phyloP scores from a whole-genome alignment of 2,797 vertebrate genomes.

The Threskiornis aethiopicus region DNA sequence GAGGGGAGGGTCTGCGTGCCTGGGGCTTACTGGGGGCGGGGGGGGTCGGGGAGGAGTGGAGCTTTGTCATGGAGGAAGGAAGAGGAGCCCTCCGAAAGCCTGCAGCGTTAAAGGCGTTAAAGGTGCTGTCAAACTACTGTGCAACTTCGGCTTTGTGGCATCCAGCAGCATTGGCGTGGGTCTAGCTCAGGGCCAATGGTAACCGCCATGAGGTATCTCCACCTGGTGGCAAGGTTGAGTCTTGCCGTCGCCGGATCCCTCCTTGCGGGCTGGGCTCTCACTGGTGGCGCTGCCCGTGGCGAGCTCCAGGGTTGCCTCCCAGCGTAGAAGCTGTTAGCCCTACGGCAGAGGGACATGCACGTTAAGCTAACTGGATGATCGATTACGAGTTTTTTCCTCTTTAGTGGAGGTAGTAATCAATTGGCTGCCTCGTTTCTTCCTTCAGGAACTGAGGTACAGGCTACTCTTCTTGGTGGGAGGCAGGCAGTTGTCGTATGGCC shows the following conservation, averaged over 20 bases:
- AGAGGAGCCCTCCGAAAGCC: neutral
- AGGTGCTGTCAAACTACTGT: constrained; percentile 13
- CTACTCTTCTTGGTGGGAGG: neutral
- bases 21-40: fast-evolving
- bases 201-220: neutral
- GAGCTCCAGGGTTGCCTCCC: neutral
- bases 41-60: fast-evolving
- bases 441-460: neutral
- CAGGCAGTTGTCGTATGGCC: fast-evolving
- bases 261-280: neutral
- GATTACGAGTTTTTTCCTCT: neutral
- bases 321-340: fast-evolving
- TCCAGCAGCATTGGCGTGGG: neutral
- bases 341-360: neutral
- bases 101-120: no score
- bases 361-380: fast-evolving
- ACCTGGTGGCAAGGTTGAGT: neutral
- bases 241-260: neutral
- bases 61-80: neutral
- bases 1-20: no score
- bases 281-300: neutral
- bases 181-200: neutral
- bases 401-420: no score
- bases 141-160: constrained; percentile 13
- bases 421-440: neutral